Evolutionary conservation across 2,113 vertebrate species (phyloP), one percentile per base, ranked within the genome.

Genomic region (Parus major): DNA sequence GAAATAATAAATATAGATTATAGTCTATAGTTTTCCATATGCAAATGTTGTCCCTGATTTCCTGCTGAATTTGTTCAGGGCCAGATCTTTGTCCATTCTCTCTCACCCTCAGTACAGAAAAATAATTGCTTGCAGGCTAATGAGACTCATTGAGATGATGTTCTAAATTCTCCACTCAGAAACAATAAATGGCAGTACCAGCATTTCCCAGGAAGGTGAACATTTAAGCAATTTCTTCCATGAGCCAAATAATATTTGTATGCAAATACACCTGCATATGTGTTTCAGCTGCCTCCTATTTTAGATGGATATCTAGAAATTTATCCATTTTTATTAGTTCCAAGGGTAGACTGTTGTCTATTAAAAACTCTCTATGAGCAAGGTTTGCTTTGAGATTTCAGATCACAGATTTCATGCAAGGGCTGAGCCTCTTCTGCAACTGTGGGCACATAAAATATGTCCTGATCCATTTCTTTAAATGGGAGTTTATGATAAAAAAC

Each of bases 261-360:
- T 96, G 96, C 87, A 95, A 89, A 95, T 94, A 23, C 25, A 60
- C 19, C 84, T 82, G 55, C 35, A 8, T 82, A 35, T 72, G 36
- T 76, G 50, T 84, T 93, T 86, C 79, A 81, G 41, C 79, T 84
- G 53, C 63, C 88, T 90, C 82, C 86, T 78, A 46, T 75, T 93
- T 93, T 81, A 88, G 92, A 92, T 93, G 80, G 83, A 23, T 94
- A 94, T 94, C 85, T 92, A 50, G 80, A 73, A 92, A 49, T 11
- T 5, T 44, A 59, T 66, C 56, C 56, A 23, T 68, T 92, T 95
- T 91, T 91, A 84, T 92, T 93, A 75, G 83, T 53, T 91, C 49
- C 77, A 68, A 27, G 89, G 41, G 49, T 86, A 88, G 42, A 28
- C 28, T 70, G 82, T 68, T 90, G 55, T 77, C 68, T 44, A n/a